These are phyloP conservation scores for Daboia siamensis DNA, from an alignment of 2,113 vertebrate species.

Conservation along the genomic window DNA sequence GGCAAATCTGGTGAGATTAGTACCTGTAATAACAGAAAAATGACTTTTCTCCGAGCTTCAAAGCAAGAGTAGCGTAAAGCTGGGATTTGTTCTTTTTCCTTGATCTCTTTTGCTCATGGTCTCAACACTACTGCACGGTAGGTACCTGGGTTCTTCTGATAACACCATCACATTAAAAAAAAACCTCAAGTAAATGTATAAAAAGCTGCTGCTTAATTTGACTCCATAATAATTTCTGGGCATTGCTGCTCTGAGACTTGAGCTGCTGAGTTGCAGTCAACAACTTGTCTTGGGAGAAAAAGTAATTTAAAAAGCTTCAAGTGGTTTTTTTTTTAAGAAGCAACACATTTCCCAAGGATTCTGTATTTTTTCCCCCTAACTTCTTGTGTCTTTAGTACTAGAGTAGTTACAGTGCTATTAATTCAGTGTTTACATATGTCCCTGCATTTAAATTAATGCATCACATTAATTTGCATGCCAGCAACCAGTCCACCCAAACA, in stretches of 20 bases:
- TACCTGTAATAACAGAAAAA: conserved; percentile 62
- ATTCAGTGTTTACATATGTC: conserved; percentile 5
- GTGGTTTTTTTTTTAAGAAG: conserved; percentile 8
- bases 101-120: fast-evolving
- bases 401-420: conserved; percentile 43
- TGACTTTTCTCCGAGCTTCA: conserved; percentile 41
- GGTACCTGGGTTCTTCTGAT: conserved; percentile 46
- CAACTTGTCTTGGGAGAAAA: conserved; percentile 38
- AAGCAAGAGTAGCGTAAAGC: conserved; percentile 43
- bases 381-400: conserved; percentile 32
- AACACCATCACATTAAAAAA: conserved; percentile 41
- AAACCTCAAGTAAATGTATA: conserved; percentile 31
- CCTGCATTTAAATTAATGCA: conserved; percentile 33
- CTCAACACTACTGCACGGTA: conserved; percentile 18
- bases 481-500: no score
- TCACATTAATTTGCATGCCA: background rate
- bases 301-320: conserved; percentile 51
- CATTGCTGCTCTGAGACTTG: conserved; percentile 30
- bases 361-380: conserved; percentile 38
- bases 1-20: conserved; percentile 58
- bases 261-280: conserved; percentile 51
- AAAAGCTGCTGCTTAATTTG: conserved; percentile 42
- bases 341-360: conserved; percentile 22
- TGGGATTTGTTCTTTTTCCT: conserved; percentile 33
- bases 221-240: conserved; percentile 32